Base-by-base conservation (phyloP, 2,888 invertebrate species). In the Aphrophora alni region DNA sequence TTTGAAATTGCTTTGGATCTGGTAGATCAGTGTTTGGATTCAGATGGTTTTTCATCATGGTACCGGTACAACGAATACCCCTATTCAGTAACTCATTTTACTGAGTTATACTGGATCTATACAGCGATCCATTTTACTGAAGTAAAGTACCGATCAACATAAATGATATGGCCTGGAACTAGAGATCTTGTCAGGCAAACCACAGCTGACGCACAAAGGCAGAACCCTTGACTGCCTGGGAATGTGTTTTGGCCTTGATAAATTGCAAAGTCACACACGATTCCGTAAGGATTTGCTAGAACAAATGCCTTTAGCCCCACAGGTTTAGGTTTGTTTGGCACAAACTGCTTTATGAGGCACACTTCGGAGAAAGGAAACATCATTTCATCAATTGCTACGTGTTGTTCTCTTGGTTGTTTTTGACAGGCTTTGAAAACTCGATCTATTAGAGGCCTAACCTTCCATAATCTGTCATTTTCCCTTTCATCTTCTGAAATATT, bases 141-240 rank as follows among this genome's bases (percentile, higher is more conserved):
- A 33, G 71, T 76, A 27, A 80, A 80, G 24, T 33, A 75, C 10
- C 76, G 26, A 69, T 75, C 80, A 69, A 33, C 8, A 75, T 80
- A 80, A 24, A 80, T 38, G 8, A 59, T 75, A 38, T 79, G 79
- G 24, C 75, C 80, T 70, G 80, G 80, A 38, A 75, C 75, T 27
- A 80, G 69, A 26, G 68, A 75, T 10, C 69, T 12, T 25, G 80
- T 8, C 26, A 80, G 28, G 12, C 38, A n/a, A 3, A 75, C 59
- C 8, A 75, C 38, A 21, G 80, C 75, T 38, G 80, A 26, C 26
- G 59, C 75, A 10, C 75, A 12, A n/a, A n/a, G 69, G 17, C 7
- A 70, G 25, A 76, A 76, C 4, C 28, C 59, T 14, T 76, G 25
- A n/a, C 21, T 74, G n/a, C 14, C 14, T 7, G 59, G 51, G 38